These are phyloP conservation scores for Drosophila ironensis DNA, from an alignment of 1,140 invertebrate genomes.

Conservation along the genomic window DNA sequence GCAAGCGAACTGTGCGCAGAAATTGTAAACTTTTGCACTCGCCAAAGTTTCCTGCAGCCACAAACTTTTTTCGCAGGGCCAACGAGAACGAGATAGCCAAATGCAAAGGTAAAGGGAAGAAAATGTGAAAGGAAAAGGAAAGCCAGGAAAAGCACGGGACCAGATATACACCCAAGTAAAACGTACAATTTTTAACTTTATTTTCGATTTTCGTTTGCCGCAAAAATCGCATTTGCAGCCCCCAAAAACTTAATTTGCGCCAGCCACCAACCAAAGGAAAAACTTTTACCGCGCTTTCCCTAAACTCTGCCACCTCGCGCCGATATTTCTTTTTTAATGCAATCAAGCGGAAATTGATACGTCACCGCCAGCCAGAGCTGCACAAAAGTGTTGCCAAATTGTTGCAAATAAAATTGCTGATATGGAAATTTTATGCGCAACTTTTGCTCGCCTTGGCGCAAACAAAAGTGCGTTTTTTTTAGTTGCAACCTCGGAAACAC, in stretches of 20 bases:
- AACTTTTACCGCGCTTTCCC: slow-evolving; percentile 36
- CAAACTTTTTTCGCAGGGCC: slow-evolving; percentile 59
- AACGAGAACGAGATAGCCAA: too few relatives aligned
- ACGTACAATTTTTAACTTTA: slow-evolving; percentile 77
- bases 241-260: slow-evolving; percentile 75
- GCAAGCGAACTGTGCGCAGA: slow-evolving; percentile 52
- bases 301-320: background rate
- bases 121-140: background rate
- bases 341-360: slow-evolving; percentile 79
- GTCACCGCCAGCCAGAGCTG: slow-evolving; percentile 57
- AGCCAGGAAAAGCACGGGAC: background rate
- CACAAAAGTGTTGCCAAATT: slow-evolving; percentile 75
- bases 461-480: background rate
- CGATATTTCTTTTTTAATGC: slow-evolving; percentile 57
- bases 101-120: too few relatives aligned
- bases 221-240: slow-evolving; percentile 76
- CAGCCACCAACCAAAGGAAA: slow-evolving; percentile 27
- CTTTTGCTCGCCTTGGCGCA: slow-evolving; percentile 37
- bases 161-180: slow-evolving; percentile 30
- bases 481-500: too few relatives aligned
- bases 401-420: slow-evolving; percentile 79
- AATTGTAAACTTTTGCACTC: slow-evolving; percentile 77
- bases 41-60: slow-evolving; percentile 50
- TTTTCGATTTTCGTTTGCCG: slow-evolving; percentile 79
- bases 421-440: slow-evolving; percentile 74